These are phyloP conservation scores for Paramormyrops kingsleyae DNA, from an alignment of 2,113 vertebrate genomes.

Conservation along the genomic window DNA sequence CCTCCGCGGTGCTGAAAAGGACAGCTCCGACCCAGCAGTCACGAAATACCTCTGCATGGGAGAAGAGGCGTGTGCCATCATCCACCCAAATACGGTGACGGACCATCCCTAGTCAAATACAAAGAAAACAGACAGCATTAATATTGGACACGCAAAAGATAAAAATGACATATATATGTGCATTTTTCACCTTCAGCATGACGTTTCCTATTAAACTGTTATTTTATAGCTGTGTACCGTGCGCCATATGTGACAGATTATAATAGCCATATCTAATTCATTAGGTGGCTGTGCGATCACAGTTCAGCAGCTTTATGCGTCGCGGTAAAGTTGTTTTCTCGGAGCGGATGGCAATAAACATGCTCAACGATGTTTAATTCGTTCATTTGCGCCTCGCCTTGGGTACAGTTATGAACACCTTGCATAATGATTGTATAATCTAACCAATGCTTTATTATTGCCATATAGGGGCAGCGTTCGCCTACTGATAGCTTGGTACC, in stretches of 20 bases:
- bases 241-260: not conserved
- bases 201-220: not conserved
- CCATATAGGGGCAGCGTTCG: not conserved
- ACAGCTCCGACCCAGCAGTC: slow-evolving; percentile 36
- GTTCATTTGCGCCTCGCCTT: not conserved
- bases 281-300: not conserved
- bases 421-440: not conserved
- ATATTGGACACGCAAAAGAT: not conserved
- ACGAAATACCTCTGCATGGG: slow-evolving; percentile 23
- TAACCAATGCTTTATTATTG: not conserved
- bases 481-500: not conserved
- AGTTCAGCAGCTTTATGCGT: not conserved
- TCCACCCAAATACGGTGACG: not conserved
- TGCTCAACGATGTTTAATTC: not conserved
- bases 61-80: slow-evolving; percentile 1
- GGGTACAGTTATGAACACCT: not conserved
- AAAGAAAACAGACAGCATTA: not conserved
- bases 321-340: not conserved
- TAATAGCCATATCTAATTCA: not conserved
- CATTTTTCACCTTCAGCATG: not conserved
- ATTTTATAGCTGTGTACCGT: not conserved
- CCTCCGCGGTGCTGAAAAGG: slow-evolving; percentile 29
- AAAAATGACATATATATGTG: not conserved
- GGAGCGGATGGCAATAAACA: not conserved
- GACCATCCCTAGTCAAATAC: not conserved